A percentile compares a stretch with the other conserved stretches of the same genome.
phyloP scores from a whole-genome alignment of 2,888 invertebrate genomes.

The Eubasilissa splendida region DNA sequence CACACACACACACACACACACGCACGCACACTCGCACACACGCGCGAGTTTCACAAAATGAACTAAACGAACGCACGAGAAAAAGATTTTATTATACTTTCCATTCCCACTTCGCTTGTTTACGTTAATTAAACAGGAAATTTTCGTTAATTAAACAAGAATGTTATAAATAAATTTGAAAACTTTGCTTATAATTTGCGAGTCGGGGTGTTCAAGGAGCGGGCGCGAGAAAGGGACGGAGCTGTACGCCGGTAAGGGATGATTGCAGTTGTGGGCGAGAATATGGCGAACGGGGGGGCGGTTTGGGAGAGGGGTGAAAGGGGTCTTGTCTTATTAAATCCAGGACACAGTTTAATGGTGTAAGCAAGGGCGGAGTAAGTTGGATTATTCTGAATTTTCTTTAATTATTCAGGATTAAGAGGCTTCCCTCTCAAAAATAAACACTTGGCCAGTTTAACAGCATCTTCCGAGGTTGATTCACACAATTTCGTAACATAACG shows the following conservation, averaged over 20 bases:
- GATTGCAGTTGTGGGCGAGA: slow-evolving; percentile 14
- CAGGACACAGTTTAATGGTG: slow-evolving; percentile 59
- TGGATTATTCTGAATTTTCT: slow-evolving; percentile 34
- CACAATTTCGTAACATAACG: slow-evolving; percentile 10
- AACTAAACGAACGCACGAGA: slow-evolving; percentile 1
- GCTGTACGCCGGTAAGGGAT: slow-evolving; percentile 17
- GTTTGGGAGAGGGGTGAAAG: slow-evolving; percentile 56
- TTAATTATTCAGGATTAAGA: slow-evolving; percentile 36
- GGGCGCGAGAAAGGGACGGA: slow-evolving; percentile 38
- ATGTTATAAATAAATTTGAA: slow-evolving; percentile 59
- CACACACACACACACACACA: neutral
- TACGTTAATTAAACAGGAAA: slow-evolving; percentile 58
- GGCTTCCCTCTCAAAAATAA: slow-evolving; percentile 28
- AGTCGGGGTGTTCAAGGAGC: slow-evolving; percentile 60
- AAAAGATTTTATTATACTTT: neutral
- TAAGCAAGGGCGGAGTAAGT: slow-evolving; percentile 50
- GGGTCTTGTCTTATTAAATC: slow-evolving; percentile 58
- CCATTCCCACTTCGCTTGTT: slow-evolving; percentile 50
- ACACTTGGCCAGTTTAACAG: slow-evolving; percentile 17
- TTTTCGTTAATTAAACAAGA: slow-evolving; percentile 59
- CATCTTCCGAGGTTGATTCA: neutral
- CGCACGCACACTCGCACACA: neutral
- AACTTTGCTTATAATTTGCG: slow-evolving; percentile 59
- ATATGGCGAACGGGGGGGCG: slow-evolving; percentile 58
- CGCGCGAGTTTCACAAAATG: neutral